Percentiles rank a stretch among this genome's conserved stretches.
These are phyloP conservation scores for Tiliqua scincoides DNA, from an alignment of 2,113 vertebrate species.

Conservation along the genomic window DNA sequence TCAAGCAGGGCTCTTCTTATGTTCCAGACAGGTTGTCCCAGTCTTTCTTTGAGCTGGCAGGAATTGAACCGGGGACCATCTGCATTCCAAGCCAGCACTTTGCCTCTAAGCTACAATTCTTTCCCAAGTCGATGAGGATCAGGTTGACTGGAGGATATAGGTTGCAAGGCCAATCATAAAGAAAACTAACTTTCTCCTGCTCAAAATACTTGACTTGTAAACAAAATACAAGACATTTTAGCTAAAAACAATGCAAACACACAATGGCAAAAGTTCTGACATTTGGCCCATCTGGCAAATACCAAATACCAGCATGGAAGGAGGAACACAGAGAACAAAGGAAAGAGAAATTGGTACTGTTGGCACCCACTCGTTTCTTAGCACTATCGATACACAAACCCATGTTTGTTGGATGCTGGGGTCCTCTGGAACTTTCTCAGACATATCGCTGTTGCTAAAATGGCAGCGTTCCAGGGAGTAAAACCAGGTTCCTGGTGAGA, in stretches of 20 bases:
- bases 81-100: too few species aligned
- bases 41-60: too few species aligned
- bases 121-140: too few species aligned
- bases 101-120: too few species aligned
- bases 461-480: neutral
- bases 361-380: neutral
- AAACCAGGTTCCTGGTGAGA: neutral
- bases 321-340: neutral
- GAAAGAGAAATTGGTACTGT: neutral
- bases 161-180: too few species aligned
- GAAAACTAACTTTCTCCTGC: neutral
- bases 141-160: neutral
- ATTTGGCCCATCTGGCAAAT: neutral
- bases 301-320: neutral
- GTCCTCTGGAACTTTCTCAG: neutral
- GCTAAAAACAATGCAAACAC: neutral
- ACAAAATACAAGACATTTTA: neutral
- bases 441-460: neutral
- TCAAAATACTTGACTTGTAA: neutral
- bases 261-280: neutral
- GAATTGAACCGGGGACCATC: too few species aligned
- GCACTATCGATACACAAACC: neutral
- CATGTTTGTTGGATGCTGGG: neutral
- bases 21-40: too few species aligned
- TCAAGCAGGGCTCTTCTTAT: too few species aligned